These are phyloP conservation scores for Romanogobio albipinnatus DNA, from an alignment of 2,113 vertebrate species.

Conservation along the genomic window DNA sequence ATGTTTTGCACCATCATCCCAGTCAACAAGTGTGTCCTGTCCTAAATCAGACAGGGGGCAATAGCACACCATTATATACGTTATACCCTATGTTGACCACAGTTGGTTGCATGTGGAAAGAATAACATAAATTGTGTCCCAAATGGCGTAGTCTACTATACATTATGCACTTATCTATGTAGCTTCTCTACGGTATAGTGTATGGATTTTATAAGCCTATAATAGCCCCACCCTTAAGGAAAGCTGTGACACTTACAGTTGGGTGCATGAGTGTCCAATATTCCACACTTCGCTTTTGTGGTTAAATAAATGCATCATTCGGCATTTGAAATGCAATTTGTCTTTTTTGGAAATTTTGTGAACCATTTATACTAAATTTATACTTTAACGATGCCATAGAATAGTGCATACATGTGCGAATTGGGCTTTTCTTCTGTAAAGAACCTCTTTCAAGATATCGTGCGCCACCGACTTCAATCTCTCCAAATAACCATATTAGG, in stretches of 20 bases:
- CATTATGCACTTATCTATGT: too few relatives aligned
- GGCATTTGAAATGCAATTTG: too few relatives aligned
- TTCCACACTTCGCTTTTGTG: too few relatives aligned
- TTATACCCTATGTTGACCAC: neutral
- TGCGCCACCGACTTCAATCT: neutral
- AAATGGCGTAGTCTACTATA: neutral
- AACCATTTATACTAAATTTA: too few relatives aligned
- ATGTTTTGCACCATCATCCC: neutral
- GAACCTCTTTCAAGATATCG: neutral
- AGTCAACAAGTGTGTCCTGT: conserved; percentile 42
- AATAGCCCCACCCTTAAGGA: too few relatives aligned
- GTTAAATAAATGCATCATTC: neutral
- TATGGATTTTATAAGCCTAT: neutral
- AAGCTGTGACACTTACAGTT: too few relatives aligned
- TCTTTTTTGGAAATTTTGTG: too few relatives aligned
- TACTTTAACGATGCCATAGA: neutral
- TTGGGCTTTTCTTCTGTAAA: neutral
- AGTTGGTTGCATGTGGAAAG: neutral
- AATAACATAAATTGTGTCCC: neutral
- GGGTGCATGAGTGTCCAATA: too few relatives aligned
- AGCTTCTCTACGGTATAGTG: neutral
- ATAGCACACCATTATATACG: conserved; percentile 4
- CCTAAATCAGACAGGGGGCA: conserved; percentile 27
- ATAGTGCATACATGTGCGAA: neutral
- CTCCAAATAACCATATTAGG: neutral